Conservation (phyloP, 2,113 vertebrate species). For the Syrrhaptes paradoxus region DNA sequence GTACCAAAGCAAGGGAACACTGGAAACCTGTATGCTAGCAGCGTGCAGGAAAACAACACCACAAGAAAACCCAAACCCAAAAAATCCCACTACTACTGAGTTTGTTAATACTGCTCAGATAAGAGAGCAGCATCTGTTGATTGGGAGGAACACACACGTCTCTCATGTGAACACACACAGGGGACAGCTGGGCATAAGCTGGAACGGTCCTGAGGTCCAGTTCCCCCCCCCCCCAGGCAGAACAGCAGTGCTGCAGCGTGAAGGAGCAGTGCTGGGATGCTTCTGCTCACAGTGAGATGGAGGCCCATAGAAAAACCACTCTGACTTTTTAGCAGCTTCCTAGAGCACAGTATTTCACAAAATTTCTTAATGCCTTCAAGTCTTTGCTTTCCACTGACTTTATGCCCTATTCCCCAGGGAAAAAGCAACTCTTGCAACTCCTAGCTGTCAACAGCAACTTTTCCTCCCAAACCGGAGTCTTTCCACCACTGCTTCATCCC, state of each 20-base stretch:
- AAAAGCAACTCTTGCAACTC: neutral
- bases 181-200: neutral
- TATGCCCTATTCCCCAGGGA: neutral
- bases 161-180: neutral
- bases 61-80: neutral
- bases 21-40: neutral
- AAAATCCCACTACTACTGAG: neutral
- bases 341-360: neutral
- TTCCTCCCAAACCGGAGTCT: neutral
- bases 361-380: neutral
- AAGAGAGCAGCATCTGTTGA: neutral
- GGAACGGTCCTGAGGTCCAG: neutral
- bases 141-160: neutral
- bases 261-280: neutral
- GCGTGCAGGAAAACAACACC: neutral
- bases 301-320: fast-evolving
- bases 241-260: too few species aligned
- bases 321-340: neutral
- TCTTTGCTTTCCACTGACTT: neutral
- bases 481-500: neutral
- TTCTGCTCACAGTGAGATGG: neutral
- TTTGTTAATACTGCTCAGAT: neutral
- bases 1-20: neutral
- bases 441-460: neutral
- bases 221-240: too few species aligned